Base-by-base conservation (phyloP, 2,888 invertebrate genomes). In the Iselma pallidipennis region DNA sequence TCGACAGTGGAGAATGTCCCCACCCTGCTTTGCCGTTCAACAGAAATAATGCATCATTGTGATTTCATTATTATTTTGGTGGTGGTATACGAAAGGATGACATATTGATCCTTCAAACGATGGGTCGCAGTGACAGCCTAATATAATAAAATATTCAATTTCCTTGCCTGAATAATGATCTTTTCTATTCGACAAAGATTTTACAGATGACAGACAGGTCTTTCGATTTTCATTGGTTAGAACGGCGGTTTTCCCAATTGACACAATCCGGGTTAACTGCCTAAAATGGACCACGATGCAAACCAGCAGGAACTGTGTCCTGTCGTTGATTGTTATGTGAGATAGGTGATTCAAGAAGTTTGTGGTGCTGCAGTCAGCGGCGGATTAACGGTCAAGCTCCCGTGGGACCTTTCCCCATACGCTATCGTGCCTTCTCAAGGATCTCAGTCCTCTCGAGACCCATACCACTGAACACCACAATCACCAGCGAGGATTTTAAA, bases 271-370 rank as follows among this genome's bases (percentile, higher is more conserved):
- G 67, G 63, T 71, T 72, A 72, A 72, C 72, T 66, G 69, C 57
- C 33, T 63, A 65, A 56, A 52, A 58, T 33, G 55, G 68, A 63
- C 61, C 59, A 60, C 65, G 65, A 69, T 69, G 70, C 67, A 68
- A 68, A 71, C 66, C 63, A 64, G 66, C 64, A n/a, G n/a, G n/a
- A n/a, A n/a, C 59, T 63, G 66, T 51, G 55, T 57, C 53, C 60
- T 63, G 63, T 63, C 58, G 66, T 68, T 68, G 72, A 74, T 74
- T 74, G 73, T 74, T 73, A 74, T 74, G 71, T 72, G 68, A 66
- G 73, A 71, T 74, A 74, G 73, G 74, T 74, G 70, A 73, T 74
- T 71, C 73, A 69, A 70, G 71, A 69, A 71, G 71, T 70, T 71
- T 19, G 19, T 42, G 68, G 51, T 59, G 72, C 75, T 74, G 72